phyloP scores from a whole-genome alignment of 2,113 vertebrate genomes.

The Tamias sibiricus region DNA sequence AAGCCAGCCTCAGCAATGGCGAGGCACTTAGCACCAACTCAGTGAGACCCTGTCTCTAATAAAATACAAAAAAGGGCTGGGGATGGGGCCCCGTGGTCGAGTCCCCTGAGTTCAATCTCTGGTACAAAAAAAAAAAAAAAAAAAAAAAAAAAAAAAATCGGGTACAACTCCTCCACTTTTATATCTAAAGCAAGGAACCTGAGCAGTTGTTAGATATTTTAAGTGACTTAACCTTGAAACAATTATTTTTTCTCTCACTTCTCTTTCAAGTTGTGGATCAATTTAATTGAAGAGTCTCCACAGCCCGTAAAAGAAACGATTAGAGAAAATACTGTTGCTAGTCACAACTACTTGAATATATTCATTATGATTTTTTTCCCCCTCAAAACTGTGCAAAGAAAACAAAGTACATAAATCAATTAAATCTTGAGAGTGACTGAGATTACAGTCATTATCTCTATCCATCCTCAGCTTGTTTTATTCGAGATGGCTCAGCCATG shows the following conservation, averaged over 20 bases:
- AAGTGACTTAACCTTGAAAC: slow-evolving; percentile 48
- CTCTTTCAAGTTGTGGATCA: slow-evolving; percentile 47
- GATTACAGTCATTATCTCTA: neutral
- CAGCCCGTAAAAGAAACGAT: neutral
- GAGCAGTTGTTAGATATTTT: neutral
- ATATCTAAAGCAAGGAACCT: neutral
- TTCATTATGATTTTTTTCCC: slow-evolving; percentile 51
- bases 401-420: slow-evolving; percentile 34
- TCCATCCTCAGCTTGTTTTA: neutral
- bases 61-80: no score
- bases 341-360: neutral
- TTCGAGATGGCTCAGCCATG: neutral
- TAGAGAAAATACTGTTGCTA: slow-evolving; percentile 46
- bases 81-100: no score
- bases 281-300: slow-evolving; percentile 48
- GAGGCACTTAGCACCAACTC: no score
- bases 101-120: no score
- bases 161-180: neutral
- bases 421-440: neutral
- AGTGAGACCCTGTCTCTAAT: no score
- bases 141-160: no score
- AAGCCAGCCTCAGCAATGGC: no score
- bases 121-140: no score
- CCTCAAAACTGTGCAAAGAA: slow-evolving; percentile 30
- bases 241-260: slow-evolving; percentile 44